Conservation (phyloP, 2,797 vertebrate species). For the Microcaecilia unicolor region DNA sequence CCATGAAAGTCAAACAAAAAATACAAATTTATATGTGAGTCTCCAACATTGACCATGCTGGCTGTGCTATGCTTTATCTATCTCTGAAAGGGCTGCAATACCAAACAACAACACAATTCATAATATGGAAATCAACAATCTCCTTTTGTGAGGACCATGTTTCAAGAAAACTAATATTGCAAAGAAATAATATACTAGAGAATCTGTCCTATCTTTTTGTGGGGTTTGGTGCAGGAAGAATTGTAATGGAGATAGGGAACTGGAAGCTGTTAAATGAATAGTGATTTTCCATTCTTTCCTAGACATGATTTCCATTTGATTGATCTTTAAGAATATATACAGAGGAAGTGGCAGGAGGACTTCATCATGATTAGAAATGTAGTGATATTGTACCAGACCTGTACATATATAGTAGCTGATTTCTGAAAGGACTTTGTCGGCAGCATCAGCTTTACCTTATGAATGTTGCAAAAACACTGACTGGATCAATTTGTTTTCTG, state of each 20-base stretch:
- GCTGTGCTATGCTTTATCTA: slow-evolving; percentile 4
- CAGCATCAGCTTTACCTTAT: too few relatives aligned
- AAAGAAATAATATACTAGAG: neutral
- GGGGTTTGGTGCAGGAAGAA: neutral
- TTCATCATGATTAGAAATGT: too few relatives aligned
- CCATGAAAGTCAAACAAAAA: slow-evolving; percentile 18
- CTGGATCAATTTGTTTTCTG: too few relatives aligned
- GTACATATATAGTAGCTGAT: too few relatives aligned
- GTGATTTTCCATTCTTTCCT: slow-evolving; percentile 2
- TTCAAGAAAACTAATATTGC: slow-evolving; percentile 15
- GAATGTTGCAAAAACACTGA: too few relatives aligned
- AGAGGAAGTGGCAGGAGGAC: too few relatives aligned
- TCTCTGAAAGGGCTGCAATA: slow-evolving; percentile 2
- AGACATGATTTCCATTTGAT: too few relatives aligned
- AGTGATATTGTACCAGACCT: too few relatives aligned
- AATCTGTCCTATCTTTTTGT: too few relatives aligned
- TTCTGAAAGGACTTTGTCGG: too few relatives aligned
- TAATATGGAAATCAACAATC: neutral
- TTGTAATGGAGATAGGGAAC: slow-evolving; percentile 2
- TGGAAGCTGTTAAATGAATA: neutral
- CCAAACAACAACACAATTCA: neutral
- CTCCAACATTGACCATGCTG: neutral
- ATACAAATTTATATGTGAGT: too few relatives aligned
- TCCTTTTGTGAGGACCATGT: slow-evolving; percentile 5
- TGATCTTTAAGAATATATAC: too few relatives aligned